These are phyloP conservation scores for Dryobotodes eremita DNA, from an alignment of 2,888 invertebrate genomes.

Conservation along the genomic window DNA sequence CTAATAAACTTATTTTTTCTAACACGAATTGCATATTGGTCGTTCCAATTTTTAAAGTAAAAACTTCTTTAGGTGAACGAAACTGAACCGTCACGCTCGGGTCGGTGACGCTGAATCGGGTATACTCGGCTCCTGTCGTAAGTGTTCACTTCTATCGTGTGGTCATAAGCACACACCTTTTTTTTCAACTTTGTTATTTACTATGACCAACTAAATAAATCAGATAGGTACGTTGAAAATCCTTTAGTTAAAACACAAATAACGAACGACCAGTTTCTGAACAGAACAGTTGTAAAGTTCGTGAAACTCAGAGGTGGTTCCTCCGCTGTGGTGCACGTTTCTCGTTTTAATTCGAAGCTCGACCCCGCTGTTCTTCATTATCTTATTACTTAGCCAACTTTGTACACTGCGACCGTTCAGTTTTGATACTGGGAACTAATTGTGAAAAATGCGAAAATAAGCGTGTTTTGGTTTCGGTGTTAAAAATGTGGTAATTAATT, in stretches of 20 bases:
- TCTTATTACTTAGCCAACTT: conserved; percentile 91
- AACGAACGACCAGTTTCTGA: conserved; percentile 3
- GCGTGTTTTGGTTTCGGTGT: neutral
- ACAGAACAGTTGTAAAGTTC: conserved; percentile 31
- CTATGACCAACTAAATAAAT: neutral
- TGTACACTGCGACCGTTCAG: conserved; percentile 69
- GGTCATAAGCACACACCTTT: neutral
- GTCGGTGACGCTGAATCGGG: no score
- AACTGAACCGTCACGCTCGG: no score
- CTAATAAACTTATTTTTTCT: neutral
- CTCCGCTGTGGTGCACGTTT: conserved; percentile 71
- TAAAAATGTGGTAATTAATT: neutral
- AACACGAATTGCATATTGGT: neutral
- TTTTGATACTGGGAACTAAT: conserved; percentile 78
- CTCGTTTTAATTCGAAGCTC: conserved; percentile 89
- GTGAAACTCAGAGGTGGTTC: conserved; percentile 55
- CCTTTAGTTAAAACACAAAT: conserved; percentile 15
- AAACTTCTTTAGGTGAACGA: no score
- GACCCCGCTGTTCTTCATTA: conserved; percentile 90
- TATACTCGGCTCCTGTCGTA: no score
- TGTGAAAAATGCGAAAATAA: conserved; percentile 2
- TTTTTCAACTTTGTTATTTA: neutral
- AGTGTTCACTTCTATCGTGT: no score
- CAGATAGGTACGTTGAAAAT: neutral
- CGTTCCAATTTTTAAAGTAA: no score